Base-by-base conservation (phyloP, 37 sponge, comb jelly and placozoan species). In the Chondrosia reniformis region DNA sequence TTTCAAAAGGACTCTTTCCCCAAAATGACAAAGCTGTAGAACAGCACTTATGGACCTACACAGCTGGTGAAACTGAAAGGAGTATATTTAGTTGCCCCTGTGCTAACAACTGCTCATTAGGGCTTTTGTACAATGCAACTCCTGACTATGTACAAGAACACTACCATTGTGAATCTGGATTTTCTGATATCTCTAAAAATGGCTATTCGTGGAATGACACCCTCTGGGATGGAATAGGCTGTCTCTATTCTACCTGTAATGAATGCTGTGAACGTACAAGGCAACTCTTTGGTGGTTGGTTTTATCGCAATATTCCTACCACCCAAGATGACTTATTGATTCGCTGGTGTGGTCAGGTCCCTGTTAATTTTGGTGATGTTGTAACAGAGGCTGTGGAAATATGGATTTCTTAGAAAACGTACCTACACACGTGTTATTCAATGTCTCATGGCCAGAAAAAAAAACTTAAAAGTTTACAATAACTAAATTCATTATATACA, bases 31-130 rank as follows among this genome's bases (percentile, higher is more conserved):
- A 25, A 19, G 28, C 17, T 19, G n/a, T n/a, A n/a, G n/a, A n/a
- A n/a, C n/a, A n/a, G n/a, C 72, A 69, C 44, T n/a, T 69, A 10
- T 69, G 72, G 72, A 43, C 72, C 5, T 40, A 34, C n/a, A 44
- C 72, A 22, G 72, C 44, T 40, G 41, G 43, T 3, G 24, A 34
- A 7, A 69, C 44, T 69, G 72, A 69, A 34, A 40, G 22, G 13
- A 6, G 36, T 12, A 3, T 1, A 31, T 12, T 69, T 12, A n/a
- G 10, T 13, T 69, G 72, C 22, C 72, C 72, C 2, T 69, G 72
- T 25, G 42, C 2, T 6, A 39, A 25, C 1, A 25, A 69, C 42
- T 22, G 9, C 41, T 25, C 39, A 15, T 9, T 3, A 2, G 25
- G 41, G 24, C 15, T 39, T n/a, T n/a, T n/a, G n/a, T n/a, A n/a